phyloP scores from a whole-genome alignment of 1,140 invertebrate genomes.

The Cotesia glomerata region DNA sequence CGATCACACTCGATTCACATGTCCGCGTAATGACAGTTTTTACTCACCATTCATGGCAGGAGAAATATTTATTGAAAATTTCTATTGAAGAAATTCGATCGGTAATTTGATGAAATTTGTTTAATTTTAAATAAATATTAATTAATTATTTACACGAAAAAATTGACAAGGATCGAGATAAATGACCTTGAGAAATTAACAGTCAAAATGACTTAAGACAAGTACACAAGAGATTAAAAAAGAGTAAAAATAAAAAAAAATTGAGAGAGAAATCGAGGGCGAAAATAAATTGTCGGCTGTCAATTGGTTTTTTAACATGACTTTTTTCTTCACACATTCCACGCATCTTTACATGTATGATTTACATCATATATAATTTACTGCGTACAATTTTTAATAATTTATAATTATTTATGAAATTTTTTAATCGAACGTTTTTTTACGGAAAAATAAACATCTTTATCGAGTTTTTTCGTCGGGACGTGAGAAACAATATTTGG shows the following conservation, averaged over 20 bases:
- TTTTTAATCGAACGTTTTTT: not conserved
- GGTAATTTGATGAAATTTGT: no score
- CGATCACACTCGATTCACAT: no score
- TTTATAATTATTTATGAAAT: not conserved
- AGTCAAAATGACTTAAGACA: not conserved
- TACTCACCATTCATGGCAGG: no score
- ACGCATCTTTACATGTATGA: slow-evolving; percentile 2
- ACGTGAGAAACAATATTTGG: no score
- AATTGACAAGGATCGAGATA: not conserved
- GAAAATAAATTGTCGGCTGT: slow-evolving; percentile 14
- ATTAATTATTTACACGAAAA: no score
- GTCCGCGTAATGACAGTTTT: no score
- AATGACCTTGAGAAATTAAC: not conserved
- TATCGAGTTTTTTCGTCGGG: no score
- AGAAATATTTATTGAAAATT: no score
- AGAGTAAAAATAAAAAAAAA: not conserved
- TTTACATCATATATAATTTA: not conserved
- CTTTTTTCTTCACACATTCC: slow-evolving; percentile 7
- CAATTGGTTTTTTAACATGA: not conserved
- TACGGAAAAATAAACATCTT: no score
- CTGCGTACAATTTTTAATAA: not conserved
- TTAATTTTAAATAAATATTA: no score
- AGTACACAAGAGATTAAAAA: not conserved
- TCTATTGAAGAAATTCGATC: no score
- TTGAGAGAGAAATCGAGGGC: slow-evolving; percentile 10